Conservation (phyloP, 2,888 invertebrate species). For the Phymatocera aterrima region DNA sequence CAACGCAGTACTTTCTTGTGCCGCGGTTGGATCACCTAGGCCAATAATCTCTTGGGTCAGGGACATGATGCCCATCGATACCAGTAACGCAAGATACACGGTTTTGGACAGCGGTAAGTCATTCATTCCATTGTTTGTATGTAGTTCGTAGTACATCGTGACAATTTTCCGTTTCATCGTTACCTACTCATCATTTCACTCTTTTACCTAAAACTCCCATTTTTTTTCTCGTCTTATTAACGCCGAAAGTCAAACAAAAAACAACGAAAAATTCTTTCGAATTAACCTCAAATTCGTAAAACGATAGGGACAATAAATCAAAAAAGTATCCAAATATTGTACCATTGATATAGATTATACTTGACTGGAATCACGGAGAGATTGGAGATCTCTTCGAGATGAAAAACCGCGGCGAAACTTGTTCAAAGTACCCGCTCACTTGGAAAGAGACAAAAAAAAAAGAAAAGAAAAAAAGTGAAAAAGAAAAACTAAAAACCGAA, state of each 20-base stretch:
- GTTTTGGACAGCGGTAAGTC: conserved; percentile 87
- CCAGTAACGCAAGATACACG: conserved; percentile 89
- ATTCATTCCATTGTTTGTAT: background rate
- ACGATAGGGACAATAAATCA: background rate
- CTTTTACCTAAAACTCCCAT: too few species aligned
- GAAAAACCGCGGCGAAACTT: conserved; percentile 6
- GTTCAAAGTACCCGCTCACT: background rate
- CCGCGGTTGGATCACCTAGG: conserved; percentile 89
- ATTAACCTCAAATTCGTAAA: conserved; percentile 37
- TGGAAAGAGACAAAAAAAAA: background rate
- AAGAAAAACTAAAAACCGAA: background rate
- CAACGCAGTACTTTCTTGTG: conserved; percentile 92
- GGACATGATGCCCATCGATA: conserved; percentile 93
- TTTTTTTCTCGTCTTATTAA: background rate
- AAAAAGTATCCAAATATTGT: background rate
- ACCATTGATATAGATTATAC: too few species aligned
- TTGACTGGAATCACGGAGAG: too few species aligned
- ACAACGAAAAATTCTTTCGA: background rate
- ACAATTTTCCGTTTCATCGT: background rate
- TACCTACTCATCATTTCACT: too few species aligned
- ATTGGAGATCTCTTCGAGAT: background rate
- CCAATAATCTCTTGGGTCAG: conserved; percentile 95
- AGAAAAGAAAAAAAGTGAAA: background rate
- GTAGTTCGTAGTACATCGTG: background rate
- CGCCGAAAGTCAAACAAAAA: background rate